Conservation (phyloP, 2,888 invertebrate species). For the Caenorhabditis plicata region DNA sequence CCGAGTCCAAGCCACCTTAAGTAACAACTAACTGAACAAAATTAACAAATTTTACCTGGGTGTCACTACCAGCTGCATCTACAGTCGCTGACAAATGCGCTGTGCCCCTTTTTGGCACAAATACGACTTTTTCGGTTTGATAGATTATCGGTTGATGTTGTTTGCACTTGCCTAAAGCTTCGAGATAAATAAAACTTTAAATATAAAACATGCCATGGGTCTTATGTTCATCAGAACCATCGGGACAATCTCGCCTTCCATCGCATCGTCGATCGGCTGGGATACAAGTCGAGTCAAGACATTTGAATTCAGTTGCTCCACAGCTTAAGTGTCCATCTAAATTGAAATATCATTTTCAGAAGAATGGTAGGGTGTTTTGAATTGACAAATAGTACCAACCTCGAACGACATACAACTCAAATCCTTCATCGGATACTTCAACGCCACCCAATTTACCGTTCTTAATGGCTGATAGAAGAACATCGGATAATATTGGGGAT, state of each 20-base stretch:
- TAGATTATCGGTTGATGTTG: conserved; percentile 45
- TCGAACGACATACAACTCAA: conserved; percentile 55
- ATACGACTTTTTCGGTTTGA: conserved; percentile 39
- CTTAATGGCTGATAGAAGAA: conserved; percentile 43
- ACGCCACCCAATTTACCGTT: conserved; percentile 49
- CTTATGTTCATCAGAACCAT: conserved; percentile 81
- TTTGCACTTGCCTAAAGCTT: conserved; percentile 41
- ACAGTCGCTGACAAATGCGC: conserved; percentile 44
- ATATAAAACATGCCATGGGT: conserved; percentile 24
- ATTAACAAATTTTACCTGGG: conserved; percentile 20
- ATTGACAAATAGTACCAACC: conserved; percentile 32
- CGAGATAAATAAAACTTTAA: not conserved
- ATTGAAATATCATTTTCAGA: not conserved
- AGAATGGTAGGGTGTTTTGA: not conserved
- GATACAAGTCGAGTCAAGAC: conserved; percentile 50
- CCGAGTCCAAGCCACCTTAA: conserved; percentile 43
- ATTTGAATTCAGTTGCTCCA: conserved; percentile 45
- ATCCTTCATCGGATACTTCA: conserved; percentile 57
- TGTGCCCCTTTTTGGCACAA: conserved; percentile 35
- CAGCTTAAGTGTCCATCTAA: conserved; percentile 41
- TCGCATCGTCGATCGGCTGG: conserved; percentile 73
- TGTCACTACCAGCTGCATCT: conserved; percentile 36
- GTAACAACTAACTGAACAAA: not conserved
- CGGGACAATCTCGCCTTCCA: conserved; percentile 86
- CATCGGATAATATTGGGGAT: conserved; percentile 39